Conservation (phyloP, 2,888 invertebrate species). For the Agriotes lineatus region DNA sequence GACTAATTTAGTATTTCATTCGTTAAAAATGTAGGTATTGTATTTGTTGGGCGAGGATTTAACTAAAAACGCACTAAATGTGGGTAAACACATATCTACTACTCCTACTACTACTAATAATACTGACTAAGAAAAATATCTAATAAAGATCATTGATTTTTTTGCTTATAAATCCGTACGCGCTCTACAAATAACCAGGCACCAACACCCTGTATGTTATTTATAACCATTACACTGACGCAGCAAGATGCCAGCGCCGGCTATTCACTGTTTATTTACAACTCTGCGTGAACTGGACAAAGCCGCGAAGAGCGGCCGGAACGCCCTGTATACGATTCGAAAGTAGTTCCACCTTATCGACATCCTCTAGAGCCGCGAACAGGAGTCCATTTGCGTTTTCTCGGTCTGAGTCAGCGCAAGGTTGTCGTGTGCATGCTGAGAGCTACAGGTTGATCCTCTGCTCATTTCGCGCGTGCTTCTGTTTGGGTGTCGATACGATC, state of each 20-base stretch:
- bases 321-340: slow-evolving; percentile 13
- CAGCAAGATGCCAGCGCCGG: background rate
- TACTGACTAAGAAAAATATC: no score
- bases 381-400: slow-evolving; percentile 37
- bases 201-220: slow-evolving; percentile 10
- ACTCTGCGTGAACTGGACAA: background rate
- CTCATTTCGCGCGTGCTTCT: slow-evolving; percentile 53
- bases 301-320: background rate
- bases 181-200: background rate
- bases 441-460: slow-evolving; percentile 57
- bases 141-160: background rate
- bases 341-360: slow-evolving; percentile 41
- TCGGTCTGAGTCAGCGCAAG: slow-evolving; percentile 54
- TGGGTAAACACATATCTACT: no score
- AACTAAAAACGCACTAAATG: no score
- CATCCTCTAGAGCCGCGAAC: slow-evolving; percentile 26
- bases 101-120: no score
- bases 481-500: slow-evolving; percentile 35
- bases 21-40: no score
- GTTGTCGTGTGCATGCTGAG: slow-evolving; percentile 52
- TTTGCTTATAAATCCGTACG: background rate
- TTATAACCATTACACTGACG: slow-evolving; percentile 5
- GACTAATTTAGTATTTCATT: no score
- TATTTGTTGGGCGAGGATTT: no score
- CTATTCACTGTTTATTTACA: slow-evolving; percentile 1